phyloP scores from a whole-genome alignment of 2,797 vertebrate genomes.

The Hippocampus kuda region DNA sequence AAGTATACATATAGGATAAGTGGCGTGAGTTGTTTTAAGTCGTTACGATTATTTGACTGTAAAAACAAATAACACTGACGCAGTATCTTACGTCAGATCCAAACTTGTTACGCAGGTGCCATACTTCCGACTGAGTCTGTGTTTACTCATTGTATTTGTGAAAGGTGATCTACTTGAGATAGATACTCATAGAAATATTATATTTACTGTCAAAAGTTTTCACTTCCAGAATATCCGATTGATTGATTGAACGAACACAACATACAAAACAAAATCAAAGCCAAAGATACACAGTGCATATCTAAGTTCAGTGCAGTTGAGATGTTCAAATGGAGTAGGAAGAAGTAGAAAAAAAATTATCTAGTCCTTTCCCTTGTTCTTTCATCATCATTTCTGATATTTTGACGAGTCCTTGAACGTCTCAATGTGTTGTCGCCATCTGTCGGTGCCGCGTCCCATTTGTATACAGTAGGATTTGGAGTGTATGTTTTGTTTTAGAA shows the following conservation, averaged over 20 bases:
- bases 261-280: no score
- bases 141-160: background rate
- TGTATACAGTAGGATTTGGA: background rate
- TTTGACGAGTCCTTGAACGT: constrained; percentile 5
- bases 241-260: no score
- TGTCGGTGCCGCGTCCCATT: constrained; percentile 14
- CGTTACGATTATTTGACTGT: background rate
- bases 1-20: background rate
- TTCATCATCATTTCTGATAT: constrained; percentile 11
- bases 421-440: constrained; percentile 21
- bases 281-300: no score
- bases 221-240: background rate
- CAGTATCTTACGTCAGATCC: background rate
- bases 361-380: no score
- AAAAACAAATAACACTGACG: background rate
- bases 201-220: background rate
- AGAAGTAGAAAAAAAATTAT: no score
- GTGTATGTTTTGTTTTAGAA: background rate
- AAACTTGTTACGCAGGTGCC: background rate
- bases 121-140: background rate
- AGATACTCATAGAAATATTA: background rate
- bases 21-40: background rate
- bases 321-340: no score
- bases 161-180: background rate
- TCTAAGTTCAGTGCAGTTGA: no score